These are phyloP conservation scores for Drosophila falleni DNA, from an alignment of 2,888 invertebrate species.

Conservation along the genomic window DNA sequence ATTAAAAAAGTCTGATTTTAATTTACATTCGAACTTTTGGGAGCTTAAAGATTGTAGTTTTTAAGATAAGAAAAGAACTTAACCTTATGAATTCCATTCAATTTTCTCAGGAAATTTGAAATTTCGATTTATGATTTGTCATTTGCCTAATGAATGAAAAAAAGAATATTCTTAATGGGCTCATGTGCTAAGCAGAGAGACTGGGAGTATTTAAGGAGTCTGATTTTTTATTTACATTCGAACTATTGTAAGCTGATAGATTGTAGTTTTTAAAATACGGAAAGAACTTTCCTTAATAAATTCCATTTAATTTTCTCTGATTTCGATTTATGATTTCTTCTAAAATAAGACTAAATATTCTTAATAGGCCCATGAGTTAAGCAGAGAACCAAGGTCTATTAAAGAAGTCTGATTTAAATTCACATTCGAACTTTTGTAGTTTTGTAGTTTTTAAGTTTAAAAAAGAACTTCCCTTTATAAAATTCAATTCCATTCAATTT, in stretches of 20 bases:
- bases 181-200: not conserved
- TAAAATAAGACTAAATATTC: not conserved
- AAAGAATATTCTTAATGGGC: not conserved
- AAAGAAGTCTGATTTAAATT: not conserved
- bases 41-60: too few species aligned
- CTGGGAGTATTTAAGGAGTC: not conserved
- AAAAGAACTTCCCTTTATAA: not conserved
- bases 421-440: too few species aligned
- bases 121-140: slow-evolving; percentile 21
- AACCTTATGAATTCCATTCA: not conserved
- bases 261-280: too few species aligned
- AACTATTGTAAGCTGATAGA: too few species aligned
- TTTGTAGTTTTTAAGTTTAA: not conserved
- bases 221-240: not conserved
- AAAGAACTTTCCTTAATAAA: too few species aligned
- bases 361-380: too few species aligned
- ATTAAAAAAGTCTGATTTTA: not conserved
- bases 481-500: not conserved
- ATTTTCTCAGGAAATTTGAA: not conserved
- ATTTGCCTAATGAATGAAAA: slow-evolving; percentile 27
- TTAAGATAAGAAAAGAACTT: not conserved
- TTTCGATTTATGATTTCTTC: too few species aligned
- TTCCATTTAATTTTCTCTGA: too few species aligned
- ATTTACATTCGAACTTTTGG: too few species aligned
- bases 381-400: too few species aligned